Base-by-base conservation (phyloP, 2,888 invertebrate genomes). In the Sphaeridia pumilis region DNA sequence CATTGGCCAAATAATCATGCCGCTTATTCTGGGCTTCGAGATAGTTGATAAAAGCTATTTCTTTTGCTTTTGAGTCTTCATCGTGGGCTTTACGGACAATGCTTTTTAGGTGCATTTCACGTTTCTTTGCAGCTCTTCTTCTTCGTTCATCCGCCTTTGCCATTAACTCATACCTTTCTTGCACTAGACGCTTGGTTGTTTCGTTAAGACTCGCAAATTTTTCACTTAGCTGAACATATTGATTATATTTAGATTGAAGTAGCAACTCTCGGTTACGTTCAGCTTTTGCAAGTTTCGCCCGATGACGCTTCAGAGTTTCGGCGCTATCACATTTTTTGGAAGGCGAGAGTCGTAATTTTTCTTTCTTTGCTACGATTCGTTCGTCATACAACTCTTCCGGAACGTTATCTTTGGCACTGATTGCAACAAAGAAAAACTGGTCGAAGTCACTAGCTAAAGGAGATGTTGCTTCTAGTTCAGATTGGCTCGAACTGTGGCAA, bases 1-100 rank as follows among this genome's bases (percentile, higher is more conserved):
- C 84, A 41, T 84, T 79, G 48, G 86, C 85, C 67, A 92, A 75
- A 67, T 94, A 84, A 71, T 95, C 95, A 67, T 90, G 84, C 0
- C 89, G 75, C 66, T 92, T 84, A 70, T 95, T 93, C 72, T 93
- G 90, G 0, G 92, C 93, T 68, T 94, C 93, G 38, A 97, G 73
- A 65, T 87, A 87, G 70, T 94, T 97, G 55, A 97, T 97, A 70
- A 97, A 97, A 14, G 93, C 93, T 50, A 97, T 95, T 75, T 98
- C 97, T 59, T 89, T 86, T 3, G 92, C 78, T 69, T 95, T 95
- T 55, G 90, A 89, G 64, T 97, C 95, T 69, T 97, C 97, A 66
- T 97, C 95, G 67, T 94, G 94, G 0, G 97, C 97, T 70, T 95
- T 95, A 62, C 85, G 81, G 1, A 93, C 84, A 61, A 92, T 89